phyloP scores from a whole-genome alignment of 2,797 vertebrate species.

The Sebastes diploproa region DNA sequence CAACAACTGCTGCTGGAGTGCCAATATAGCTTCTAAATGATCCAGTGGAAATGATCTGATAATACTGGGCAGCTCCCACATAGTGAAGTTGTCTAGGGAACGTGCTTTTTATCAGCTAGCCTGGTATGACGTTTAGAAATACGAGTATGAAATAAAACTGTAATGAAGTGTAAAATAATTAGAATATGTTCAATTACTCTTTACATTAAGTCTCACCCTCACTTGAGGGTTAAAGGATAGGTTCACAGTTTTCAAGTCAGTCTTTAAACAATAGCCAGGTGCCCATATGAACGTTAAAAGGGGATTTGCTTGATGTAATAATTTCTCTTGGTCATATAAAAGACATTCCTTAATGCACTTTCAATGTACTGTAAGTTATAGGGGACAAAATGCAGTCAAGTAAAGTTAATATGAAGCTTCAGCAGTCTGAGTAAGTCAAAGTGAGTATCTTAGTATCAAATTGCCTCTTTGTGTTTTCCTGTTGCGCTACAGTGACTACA shows the following conservation, averaged over 20 bases:
- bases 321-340: background rate
- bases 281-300: background rate
- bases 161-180: background rate
- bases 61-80: constrained; percentile 14
- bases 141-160: background rate
- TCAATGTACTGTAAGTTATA: background rate
- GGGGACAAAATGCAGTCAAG: background rate
- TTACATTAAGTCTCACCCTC: background rate
- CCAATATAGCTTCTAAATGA: constrained; percentile 19
- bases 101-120: background rate
- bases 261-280: background rate
- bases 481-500: background rate
- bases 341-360: background rate
- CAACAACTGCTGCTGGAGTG: constrained; percentile 27
- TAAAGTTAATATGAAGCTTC: background rate
- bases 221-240: background rate
- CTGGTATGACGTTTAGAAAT: background rate
- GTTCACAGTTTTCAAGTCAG: background rate
- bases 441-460: background rate
- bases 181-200: background rate
- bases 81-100: background rate
- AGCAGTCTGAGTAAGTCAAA: background rate
- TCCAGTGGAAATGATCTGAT: constrained; percentile 8
- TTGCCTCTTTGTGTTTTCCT: background rate
- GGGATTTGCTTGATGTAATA: background rate